These are phyloP conservation scores for Hestina assimilis DNA, from an alignment of 1,140 invertebrate genomes.

Conservation along the genomic window DNA sequence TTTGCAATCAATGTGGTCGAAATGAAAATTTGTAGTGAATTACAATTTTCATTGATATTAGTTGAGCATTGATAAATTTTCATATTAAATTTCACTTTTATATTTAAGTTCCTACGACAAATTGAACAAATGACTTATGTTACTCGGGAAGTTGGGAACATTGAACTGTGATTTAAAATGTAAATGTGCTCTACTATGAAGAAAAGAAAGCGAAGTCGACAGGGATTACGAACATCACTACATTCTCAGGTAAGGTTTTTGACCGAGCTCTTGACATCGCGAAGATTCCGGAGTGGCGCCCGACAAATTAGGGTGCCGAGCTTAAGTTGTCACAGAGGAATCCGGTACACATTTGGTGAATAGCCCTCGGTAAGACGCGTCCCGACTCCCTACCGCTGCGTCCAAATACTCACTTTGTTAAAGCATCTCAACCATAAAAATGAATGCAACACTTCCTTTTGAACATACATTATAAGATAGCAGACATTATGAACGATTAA, in stretches of 20 bases:
- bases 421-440: slow-evolving; percentile 28
- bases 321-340: slow-evolving; percentile 56
- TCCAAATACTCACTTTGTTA: slow-evolving; percentile 11
- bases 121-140: slow-evolving; percentile 8
- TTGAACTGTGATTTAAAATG: slow-evolving; percentile 35
- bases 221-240: slow-evolving; percentile 28
- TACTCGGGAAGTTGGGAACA: slow-evolving; percentile 25
- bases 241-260: slow-evolving; percentile 48
- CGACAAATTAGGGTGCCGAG: slow-evolving; percentile 50
- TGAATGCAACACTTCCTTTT: slow-evolving; percentile 34
- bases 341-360: slow-evolving; percentile 35
- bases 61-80: too few relatives aligned
- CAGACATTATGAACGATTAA: slow-evolving; percentile 34
- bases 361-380: slow-evolving; percentile 20
- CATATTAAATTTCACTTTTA: neutral
- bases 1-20: too few relatives aligned
- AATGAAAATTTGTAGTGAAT: too few relatives aligned
- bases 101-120: neutral
- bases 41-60: too few relatives aligned
- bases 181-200: slow-evolving; percentile 29
- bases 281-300: slow-evolving; percentile 43
- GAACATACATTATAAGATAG: slow-evolving; percentile 40
- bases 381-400: slow-evolving; percentile 7
- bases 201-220: slow-evolving; percentile 30
- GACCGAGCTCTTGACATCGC: slow-evolving; percentile 47